These are phyloP conservation scores for Xiphophorus hellerii DNA, from an alignment of 2,113 vertebrate genomes.

Conservation along the genomic window DNA sequence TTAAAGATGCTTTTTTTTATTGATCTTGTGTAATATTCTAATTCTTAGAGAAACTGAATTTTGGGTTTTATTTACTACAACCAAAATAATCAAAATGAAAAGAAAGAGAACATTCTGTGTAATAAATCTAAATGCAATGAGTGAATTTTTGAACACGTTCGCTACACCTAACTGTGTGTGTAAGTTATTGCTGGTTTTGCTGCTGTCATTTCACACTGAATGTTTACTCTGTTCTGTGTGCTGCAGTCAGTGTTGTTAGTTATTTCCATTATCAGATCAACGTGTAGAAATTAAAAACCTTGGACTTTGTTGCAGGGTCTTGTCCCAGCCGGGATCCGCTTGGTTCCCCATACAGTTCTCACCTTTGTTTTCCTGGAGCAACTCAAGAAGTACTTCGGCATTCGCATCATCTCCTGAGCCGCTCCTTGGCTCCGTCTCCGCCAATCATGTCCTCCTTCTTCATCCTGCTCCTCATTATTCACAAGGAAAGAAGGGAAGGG, in stretches of 20 bases:
- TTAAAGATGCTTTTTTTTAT: too few species aligned
- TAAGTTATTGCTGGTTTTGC: too few species aligned
- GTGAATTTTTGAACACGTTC: too few species aligned
- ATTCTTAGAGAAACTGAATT: too few species aligned
- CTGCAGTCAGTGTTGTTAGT: neutral
- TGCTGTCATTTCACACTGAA: too few species aligned
- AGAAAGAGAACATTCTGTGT: too few species aligned
- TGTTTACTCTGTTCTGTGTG: neutral
- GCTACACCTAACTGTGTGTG: too few species aligned
- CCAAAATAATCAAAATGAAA: too few species aligned
- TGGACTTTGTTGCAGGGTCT: conserved; percentile 80
- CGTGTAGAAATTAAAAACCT: neutral
- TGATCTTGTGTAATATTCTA: too few species aligned
- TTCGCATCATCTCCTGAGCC: conserved; percentile 81
- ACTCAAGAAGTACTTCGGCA: conserved; percentile 87
- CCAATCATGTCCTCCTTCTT: neutral
- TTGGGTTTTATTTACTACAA: too few species aligned
- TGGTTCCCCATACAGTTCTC: conserved; percentile 89
- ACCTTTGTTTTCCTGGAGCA: conserved; percentile 92
- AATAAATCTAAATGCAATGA: too few species aligned
- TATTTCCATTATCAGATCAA: neutral
- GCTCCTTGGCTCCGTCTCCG: neutral
- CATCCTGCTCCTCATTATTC: conserved; percentile 1
- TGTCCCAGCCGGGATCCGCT: conserved; percentile 87
- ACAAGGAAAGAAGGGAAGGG: conserved; percentile 19